These are phyloP conservation scores for Tyria jacobaeae DNA, from an alignment of 2,888 invertebrate genomes.

Conservation along the genomic window DNA sequence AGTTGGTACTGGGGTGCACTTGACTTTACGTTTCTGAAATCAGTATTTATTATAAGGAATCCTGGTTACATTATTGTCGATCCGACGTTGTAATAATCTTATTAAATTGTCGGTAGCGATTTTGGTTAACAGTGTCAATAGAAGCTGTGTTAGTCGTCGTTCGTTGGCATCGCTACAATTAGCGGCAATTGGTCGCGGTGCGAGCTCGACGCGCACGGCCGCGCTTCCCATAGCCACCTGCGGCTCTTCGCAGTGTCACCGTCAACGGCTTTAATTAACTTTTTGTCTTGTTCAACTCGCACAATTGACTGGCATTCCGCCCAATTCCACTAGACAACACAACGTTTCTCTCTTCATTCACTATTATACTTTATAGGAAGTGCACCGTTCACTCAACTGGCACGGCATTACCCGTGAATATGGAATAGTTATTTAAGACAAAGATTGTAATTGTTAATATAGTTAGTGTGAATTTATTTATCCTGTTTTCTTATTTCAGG, in stretches of 20 bases:
- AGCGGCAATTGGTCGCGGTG: constrained; percentile 82
- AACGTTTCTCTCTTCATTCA: constrained; percentile 50
- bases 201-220: constrained; percentile 81
- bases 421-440: not conserved
- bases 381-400: constrained; percentile 46
- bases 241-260: constrained; percentile 65
- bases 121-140: constrained; percentile 43
- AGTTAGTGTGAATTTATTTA: too few species aligned
- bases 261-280: constrained; percentile 79
- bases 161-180: constrained; percentile 74
- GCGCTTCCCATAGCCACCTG: constrained; percentile 84
- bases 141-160: constrained; percentile 49
- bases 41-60: not conserved
- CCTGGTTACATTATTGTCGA: not conserved
- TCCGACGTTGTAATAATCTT: constrained; percentile 10
- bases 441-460: too few species aligned
- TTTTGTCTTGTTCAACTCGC: constrained; percentile 71
- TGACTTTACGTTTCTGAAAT: too few species aligned
- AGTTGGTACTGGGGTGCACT: too few species aligned
- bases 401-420: constrained; percentile 33
- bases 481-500: too few species aligned
- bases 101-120: constrained; percentile 17
- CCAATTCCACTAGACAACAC: constrained; percentile 51
- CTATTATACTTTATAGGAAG: constrained; percentile 54
- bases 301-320: constrained; percentile 73